Evolutionary conservation across 2,888 invertebrate genomes (phyloP).

Genomic region (Drosophila siamana): DNA sequence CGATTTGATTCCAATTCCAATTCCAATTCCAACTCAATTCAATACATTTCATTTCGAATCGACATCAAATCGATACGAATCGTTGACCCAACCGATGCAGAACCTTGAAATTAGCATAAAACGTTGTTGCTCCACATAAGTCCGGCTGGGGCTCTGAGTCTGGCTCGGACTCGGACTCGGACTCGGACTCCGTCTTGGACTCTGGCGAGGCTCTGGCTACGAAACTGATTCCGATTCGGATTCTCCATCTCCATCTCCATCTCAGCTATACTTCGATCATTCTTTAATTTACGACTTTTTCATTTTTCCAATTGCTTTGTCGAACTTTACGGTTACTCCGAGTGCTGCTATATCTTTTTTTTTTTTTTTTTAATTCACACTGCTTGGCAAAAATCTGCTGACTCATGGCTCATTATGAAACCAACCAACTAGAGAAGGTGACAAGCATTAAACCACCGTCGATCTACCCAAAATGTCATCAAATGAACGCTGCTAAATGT

Average conservation of each 20-base stretch:
- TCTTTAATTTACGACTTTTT: conserved; percentile 5
- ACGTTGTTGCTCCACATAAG: conserved; percentile 69
- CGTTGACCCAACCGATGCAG: conserved; percentile 79
- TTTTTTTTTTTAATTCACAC: conserved; percentile 1
- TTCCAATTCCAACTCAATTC: conserved; percentile 26
- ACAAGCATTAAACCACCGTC: neutral
- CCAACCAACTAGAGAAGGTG: conserved; percentile 22
- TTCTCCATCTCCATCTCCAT: conserved; percentile 3
- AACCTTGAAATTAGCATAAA: conserved; percentile 78
- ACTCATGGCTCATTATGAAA: conserved; percentile 40
- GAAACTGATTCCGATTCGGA: conserved; percentile 6
- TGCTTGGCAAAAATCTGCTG: conserved; percentile 12
- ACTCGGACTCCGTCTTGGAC: conserved; percentile 11
- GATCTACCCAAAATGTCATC: neutral
- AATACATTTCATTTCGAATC: conserved; percentile 48
- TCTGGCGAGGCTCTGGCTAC: conserved; percentile 12
- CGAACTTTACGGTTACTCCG: too few relatives aligned
- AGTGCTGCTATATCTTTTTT: conserved; percentile 25
- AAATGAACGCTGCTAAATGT: neutral
- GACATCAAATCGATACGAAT: conserved; percentile 55
- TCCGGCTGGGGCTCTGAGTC: conserved; percentile 39
- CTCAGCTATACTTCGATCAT: neutral
- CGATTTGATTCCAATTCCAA: conserved; percentile 13
- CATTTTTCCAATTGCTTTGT: neutral
- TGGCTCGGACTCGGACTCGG: conserved; percentile 13